These are phyloP conservation scores for Pogonus chalceus DNA, from an alignment of 1,140 invertebrate species.

Conservation along the genomic window DNA sequence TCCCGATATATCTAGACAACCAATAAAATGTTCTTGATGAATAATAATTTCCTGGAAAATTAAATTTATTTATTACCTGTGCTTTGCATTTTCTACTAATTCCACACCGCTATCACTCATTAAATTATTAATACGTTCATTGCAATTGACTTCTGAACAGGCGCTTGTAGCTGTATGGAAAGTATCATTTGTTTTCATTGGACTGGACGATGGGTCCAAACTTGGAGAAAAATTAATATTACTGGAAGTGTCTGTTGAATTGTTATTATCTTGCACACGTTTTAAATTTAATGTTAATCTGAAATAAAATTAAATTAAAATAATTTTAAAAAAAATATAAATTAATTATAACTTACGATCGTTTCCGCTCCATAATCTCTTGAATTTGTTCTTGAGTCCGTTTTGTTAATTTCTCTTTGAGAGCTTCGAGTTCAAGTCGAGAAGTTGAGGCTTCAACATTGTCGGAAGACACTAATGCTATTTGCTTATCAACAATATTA, in stretches of 20 bases:
- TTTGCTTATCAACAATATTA: slow-evolving; percentile 38
- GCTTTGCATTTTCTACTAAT: slow-evolving; percentile 21
- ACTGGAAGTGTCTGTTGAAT: not conserved
- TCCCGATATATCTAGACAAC: too few species aligned
- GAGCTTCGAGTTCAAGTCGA: slow-evolving; percentile 28
- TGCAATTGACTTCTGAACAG: slow-evolving; percentile 27
- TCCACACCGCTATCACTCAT: slow-evolving; percentile 44
- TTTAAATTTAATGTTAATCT: slow-evolving; percentile 35
- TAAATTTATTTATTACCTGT: not conserved
- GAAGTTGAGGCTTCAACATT: slow-evolving; percentile 3
- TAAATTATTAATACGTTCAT: slow-evolving; percentile 21
- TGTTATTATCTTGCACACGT: slow-evolving; percentile 16
- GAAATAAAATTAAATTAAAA: slow-evolving; percentile 13
- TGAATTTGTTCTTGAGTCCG: slow-evolving; percentile 40
- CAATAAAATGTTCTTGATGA: too few species aligned
- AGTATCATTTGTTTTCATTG: slow-evolving; percentile 51
- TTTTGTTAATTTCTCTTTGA: slow-evolving; percentile 37
- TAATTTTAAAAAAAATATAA: slow-evolving; percentile 1
- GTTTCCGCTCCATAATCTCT: slow-evolving; percentile 36
- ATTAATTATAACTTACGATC: slow-evolving; percentile 27
- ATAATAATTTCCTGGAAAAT: not conserved
- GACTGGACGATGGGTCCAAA: slow-evolving; percentile 20
- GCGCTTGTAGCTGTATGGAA: slow-evolving; percentile 60
- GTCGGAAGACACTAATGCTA: slow-evolving; percentile 30
- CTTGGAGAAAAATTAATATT: not conserved